Evolutionary conservation across 1,140 invertebrate genomes (phyloP).

Genomic region (Cecropterus lyciades): DNA sequence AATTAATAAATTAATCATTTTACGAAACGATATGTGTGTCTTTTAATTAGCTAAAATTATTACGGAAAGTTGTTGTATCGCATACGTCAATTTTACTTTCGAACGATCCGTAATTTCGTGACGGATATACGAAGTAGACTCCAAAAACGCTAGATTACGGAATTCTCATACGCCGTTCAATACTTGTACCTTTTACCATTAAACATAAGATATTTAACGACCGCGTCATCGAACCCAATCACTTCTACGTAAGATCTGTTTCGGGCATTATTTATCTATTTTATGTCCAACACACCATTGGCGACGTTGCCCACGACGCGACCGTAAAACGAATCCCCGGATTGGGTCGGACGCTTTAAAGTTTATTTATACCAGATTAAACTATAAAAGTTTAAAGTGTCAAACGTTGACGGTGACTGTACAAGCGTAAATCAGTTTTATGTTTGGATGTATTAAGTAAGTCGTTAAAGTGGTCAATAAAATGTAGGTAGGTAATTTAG

Average conservation of each 20-base stretch:
- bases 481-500: conserved; percentile 3
- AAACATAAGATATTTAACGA: conserved; percentile 47
- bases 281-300: conserved; percentile 62
- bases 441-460: conserved; percentile 9
- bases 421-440: conserved; percentile 29
- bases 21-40: too few relatives aligned
- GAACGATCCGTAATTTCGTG: too few relatives aligned
- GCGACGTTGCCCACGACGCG: conserved; percentile 48
- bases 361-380: conserved; percentile 48
- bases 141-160: too few relatives aligned
- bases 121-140: too few relatives aligned
- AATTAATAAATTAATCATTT: too few relatives aligned
- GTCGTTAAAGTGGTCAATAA: conserved; percentile 25
- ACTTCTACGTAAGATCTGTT: conserved; percentile 30
- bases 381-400: conserved; percentile 62
- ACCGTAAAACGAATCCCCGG: conserved; percentile 42
- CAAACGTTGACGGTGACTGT: conserved; percentile 45
- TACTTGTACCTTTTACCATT: conserved; percentile 40
- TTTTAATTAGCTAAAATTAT: too few relatives aligned
- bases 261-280: conserved; percentile 65
- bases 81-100: too few relatives aligned
- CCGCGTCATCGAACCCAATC: conserved; percentile 36
- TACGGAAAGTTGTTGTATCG: too few relatives aligned
- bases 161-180: background rate
- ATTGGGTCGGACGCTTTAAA: conserved; percentile 50